Conservation (phyloP, 2,113 vertebrate genomes). For the Tauraco erythrolophus region DNA sequence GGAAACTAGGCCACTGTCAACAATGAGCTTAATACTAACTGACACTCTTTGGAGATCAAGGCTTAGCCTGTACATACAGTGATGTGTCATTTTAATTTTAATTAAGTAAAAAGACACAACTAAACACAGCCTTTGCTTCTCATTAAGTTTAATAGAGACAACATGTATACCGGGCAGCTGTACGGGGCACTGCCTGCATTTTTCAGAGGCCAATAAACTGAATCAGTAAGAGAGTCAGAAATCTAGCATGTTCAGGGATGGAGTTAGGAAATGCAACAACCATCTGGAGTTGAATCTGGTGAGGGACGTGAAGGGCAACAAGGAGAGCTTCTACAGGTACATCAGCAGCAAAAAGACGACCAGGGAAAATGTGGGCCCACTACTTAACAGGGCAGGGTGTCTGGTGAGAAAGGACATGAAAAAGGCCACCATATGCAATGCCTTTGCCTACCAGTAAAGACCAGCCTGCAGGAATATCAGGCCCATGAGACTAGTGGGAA, state of each 20-base stretch:
- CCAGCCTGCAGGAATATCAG: not conserved
- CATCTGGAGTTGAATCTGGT: not conserved
- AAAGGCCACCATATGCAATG: not conserved
- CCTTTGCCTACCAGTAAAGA: not conserved
- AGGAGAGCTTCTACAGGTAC: not conserved
- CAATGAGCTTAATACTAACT: constrained; percentile 33
- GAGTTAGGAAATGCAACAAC: not conserved
- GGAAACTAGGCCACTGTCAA: constrained; percentile 48
- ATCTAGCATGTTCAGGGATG: not conserved
- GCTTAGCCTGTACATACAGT: not conserved
- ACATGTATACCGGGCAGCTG: not conserved
- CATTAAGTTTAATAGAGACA: not conserved
- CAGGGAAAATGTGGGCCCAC: not conserved
- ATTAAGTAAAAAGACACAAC: constrained; percentile 24
- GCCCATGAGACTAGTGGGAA: not conserved
- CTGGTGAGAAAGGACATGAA: not conserved
- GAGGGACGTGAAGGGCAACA: not conserved
- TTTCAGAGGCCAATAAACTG: not conserved
- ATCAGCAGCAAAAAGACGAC: not conserved
- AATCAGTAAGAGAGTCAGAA: not conserved
- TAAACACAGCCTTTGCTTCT: not conserved
- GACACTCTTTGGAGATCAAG: constrained; percentile 45
- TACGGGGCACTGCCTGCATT: not conserved
- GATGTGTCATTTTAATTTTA: constrained; percentile 45
- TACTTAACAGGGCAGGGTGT: fast-evolving